Conservation (phyloP, 2,113 vertebrate species). For the Elanus axillaris region DNA sequence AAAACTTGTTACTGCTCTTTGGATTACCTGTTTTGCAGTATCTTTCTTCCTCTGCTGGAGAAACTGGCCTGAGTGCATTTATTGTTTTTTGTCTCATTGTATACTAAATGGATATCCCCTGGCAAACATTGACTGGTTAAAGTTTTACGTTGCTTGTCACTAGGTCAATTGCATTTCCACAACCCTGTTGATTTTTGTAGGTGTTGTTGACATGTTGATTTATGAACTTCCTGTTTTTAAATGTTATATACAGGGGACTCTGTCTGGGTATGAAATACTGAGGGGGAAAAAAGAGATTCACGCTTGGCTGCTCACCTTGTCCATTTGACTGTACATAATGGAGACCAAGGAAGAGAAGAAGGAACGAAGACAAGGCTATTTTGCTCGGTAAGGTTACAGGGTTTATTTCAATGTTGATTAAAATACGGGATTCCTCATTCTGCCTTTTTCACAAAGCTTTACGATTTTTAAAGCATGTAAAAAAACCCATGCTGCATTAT, state of each 20-base stretch:
- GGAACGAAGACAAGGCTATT: conserved; percentile 79
- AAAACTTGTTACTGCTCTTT: neutral
- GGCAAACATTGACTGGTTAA: conserved; percentile 21
- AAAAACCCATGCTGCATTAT: neutral
- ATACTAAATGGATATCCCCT: neutral
- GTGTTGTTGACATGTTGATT: neutral
- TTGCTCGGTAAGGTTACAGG: conserved; percentile 73
- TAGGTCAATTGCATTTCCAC: neutral
- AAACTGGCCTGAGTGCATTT: neutral
- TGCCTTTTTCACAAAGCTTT: neutral
- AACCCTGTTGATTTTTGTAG: neutral
- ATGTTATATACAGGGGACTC: neutral
- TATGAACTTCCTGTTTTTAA: conserved; percentile 5
- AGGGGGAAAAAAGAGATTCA: conserved; percentile 19
- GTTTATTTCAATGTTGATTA: neutral
- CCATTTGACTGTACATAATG: conserved; percentile 56
- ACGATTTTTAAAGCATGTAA: neutral
- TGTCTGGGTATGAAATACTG: conserved; percentile 67
- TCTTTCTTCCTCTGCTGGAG: neutral
- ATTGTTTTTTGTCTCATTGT: neutral
- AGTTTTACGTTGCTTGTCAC: conserved; percentile 49
- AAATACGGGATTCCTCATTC: neutral
- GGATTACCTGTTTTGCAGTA: neutral
- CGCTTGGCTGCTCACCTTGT: conserved; percentile 9
- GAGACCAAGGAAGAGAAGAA: conserved; percentile 82